Percentiles rank a stretch among this genome's conserved stretches.
Evolutionary conservation across 2,113 vertebrate genomes (phyloP).

Genomic region (Ceyx margarethae): DNA sequence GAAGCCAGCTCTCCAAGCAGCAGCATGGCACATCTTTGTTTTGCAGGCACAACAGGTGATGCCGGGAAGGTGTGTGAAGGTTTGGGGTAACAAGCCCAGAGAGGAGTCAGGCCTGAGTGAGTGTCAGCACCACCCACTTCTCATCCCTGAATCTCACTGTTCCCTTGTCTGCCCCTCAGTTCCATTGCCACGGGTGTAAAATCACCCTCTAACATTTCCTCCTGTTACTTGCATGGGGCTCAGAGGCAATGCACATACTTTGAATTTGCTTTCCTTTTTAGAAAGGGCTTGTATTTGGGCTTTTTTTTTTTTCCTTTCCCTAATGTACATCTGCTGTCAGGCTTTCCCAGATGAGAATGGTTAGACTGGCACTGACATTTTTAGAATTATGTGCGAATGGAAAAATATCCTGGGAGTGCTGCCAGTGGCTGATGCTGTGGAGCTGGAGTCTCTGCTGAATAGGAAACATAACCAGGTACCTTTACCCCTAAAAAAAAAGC

Average conservation of each 20-base stretch:
- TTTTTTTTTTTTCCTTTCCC: neutral
- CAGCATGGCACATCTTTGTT: neutral
- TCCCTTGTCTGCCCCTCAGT: neutral
- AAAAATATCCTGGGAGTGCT: constrained; percentile 58
- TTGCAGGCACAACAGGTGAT: constrained; percentile 5
- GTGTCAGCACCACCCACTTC: neutral
- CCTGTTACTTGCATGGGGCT: neutral
- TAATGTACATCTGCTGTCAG: constrained; percentile 40
- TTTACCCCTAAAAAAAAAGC: neutral
- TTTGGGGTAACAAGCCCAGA: neutral
- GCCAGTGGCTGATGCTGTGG: constrained; percentile 1
- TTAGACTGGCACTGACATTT: constrained; percentile 39
- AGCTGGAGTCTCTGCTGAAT: neutral
- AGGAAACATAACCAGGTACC: neutral
- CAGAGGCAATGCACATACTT: neutral
- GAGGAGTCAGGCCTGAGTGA: neutral
- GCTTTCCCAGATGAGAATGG: constrained; percentile 30
- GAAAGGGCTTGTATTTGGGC: constrained; percentile 14
- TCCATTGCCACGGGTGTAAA: neutral
- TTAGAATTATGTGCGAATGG: constrained; percentile 49
- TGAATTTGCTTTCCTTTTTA: constrained; percentile 58
- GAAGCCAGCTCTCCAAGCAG: neutral
- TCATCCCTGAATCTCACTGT: neutral
- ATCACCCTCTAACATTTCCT: neutral
- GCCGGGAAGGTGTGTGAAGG: constrained; percentile 1